Conservation (phyloP, 2,113 vertebrate genomes). For the Limanda limanda region DNA sequence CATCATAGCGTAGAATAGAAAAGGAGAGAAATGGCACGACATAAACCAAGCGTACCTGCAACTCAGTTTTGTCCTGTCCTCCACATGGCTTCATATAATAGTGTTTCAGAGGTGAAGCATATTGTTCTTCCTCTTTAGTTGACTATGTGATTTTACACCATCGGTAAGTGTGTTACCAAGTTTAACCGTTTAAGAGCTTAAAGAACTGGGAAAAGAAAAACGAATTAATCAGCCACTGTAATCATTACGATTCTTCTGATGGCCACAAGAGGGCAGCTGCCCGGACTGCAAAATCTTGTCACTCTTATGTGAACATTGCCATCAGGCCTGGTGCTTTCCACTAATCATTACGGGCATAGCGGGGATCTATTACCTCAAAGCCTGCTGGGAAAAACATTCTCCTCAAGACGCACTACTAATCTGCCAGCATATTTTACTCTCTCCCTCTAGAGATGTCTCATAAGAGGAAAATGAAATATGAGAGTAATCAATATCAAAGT, state of each 20-base stretch:
- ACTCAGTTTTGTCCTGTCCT: too few species aligned
- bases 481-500: slow-evolving; percentile 63
- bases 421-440: slow-evolving; percentile 57
- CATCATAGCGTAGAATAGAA: too few species aligned
- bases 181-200: too few species aligned
- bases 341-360: slow-evolving; percentile 54
- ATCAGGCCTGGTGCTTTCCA: slow-evolving; percentile 20
- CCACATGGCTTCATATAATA: too few species aligned
- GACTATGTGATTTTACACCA: too few species aligned
- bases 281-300: too few species aligned
- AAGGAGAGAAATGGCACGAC: too few species aligned
- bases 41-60: too few species aligned
- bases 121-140: too few species aligned
- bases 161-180: too few species aligned
- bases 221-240: too few species aligned
- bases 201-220: neutral
- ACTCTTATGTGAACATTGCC: neutral
- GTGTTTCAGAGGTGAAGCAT: too few species aligned
- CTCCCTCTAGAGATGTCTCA: slow-evolving; percentile 51
- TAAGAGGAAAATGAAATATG: slow-evolving; percentile 65
- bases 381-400: neutral
- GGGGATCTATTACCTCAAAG: slow-evolving; percentile 44
- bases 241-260: neutral
- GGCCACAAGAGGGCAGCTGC: neutral
- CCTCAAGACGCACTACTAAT: slow-evolving; percentile 46